These are phyloP conservation scores for Protula sp. DNA, from an alignment of 2,888 invertebrate species.

Conservation along the genomic window DNA sequence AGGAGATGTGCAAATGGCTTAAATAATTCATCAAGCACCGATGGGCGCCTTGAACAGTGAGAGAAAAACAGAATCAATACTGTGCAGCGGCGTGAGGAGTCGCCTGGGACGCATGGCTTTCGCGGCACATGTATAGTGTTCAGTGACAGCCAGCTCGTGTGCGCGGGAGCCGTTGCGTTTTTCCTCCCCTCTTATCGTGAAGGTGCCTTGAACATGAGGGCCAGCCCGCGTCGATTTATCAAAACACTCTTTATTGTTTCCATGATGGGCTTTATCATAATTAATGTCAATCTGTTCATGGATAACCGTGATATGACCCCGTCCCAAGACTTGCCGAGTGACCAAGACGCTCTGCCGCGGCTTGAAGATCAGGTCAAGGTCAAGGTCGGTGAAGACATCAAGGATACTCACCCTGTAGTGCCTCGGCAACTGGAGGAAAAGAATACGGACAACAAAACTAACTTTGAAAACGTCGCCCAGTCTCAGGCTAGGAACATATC, in stretches of 20 bases:
- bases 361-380: background rate
- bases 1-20: too few species aligned
- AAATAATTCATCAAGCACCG: too few species aligned
- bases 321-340: background rate
- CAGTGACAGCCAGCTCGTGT: too few species aligned
- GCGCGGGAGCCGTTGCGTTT: too few species aligned
- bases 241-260: conserved; percentile 16
- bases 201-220: too few species aligned
- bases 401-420: background rate
- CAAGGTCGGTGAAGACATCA: background rate
- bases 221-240: conserved; percentile 17
- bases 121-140: too few species aligned
- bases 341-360: background rate
- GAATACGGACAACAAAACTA: background rate
- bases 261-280: conserved; percentile 16
- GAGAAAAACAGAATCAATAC: too few species aligned
- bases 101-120: too few species aligned
- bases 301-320: background rate
- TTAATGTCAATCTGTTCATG: conserved; percentile 21
- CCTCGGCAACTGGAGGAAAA: too few species aligned
- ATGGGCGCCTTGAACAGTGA: too few species aligned
- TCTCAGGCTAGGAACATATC: background rate
- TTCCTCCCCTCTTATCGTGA: too few species aligned
- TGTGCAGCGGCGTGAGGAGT: too few species aligned
- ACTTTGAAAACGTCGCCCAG: background rate